Percentiles rank a stretch among this genome's conserved stretches.
Evolutionary conservation across 2,888 invertebrate species (phyloP).

Genomic region (Ptychoptera contaminata): DNA sequence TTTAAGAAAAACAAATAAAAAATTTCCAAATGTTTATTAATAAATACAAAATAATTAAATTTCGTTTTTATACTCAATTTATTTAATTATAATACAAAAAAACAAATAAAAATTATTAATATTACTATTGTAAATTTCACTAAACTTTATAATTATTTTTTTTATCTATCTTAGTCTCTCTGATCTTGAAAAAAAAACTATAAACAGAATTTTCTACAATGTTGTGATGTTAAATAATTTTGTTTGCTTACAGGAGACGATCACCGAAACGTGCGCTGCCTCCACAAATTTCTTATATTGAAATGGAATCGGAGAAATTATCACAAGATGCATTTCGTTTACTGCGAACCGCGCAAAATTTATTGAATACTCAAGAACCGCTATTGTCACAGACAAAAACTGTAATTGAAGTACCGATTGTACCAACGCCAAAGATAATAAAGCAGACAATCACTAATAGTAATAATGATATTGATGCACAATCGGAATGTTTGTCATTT

Average conservation of each 20-base stretch:
- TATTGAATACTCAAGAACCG: constrained; percentile 46
- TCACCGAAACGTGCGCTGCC: constrained; percentile 17
- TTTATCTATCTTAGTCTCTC: no score
- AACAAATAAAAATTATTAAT: no score
- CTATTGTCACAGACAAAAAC: constrained; percentile 31
- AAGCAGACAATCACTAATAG: not conserved
- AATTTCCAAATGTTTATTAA: no score
- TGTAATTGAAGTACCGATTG: not conserved
- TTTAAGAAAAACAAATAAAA: no score
- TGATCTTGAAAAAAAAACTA: no score
- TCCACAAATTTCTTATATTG: constrained; percentile 19
- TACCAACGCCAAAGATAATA: not conserved
- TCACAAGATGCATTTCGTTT: constrained; percentile 50
- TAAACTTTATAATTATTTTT: no score
- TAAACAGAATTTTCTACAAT: no score
- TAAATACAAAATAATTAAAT: no score
- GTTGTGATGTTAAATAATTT: no score
- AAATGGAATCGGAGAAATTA: constrained; percentile 43
- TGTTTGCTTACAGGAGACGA: constrained; percentile 19
- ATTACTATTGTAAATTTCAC: no score
- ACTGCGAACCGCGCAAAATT: constrained; percentile 46
- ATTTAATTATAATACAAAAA: no score
- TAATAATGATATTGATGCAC: constrained; percentile 5
- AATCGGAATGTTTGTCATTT: constrained; percentile 14
- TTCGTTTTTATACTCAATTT: no score